Percentiles rank a stretch among this genome's conserved stretches.
phyloP scores from a whole-genome alignment of 2,113 vertebrate genomes.

The Apodemus sylvaticus region DNA sequence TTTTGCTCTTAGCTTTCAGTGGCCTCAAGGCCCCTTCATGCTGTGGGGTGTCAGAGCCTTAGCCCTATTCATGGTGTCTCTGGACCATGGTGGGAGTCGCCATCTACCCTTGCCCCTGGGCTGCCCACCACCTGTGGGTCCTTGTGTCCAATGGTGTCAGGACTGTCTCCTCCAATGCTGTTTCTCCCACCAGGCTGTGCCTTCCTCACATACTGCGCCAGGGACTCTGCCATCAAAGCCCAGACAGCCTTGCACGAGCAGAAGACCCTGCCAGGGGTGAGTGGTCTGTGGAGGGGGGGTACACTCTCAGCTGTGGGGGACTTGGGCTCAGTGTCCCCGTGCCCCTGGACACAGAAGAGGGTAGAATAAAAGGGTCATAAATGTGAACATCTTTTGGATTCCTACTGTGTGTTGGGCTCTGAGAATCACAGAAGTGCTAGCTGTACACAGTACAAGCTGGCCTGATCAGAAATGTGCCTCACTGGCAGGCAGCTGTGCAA shows the following conservation, averaged over 20 bases:
- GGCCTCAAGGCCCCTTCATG: not conserved
- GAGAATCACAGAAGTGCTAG: not conserved
- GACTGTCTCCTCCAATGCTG: not conserved
- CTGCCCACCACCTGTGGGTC: not conserved
- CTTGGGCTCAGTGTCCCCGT: not conserved
- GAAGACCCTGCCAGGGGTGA: conserved; percentile 99
- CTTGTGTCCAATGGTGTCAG: not conserved
- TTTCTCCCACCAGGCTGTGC: conserved; percentile 92
- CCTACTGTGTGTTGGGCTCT: not conserved
- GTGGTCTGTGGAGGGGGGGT: conserved; percentile 65
- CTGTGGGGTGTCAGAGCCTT: not conserved
- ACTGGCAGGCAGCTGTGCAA: not conserved
- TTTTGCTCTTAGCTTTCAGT: not conserved
- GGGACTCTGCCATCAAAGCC: conserved; percentile 98
- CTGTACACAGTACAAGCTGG: not conserved
- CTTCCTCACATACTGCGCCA: conserved; percentile 98
- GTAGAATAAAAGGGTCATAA: not conserved
- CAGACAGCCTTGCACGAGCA: conserved; percentile 98
- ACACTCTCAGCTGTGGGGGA: not conserved
- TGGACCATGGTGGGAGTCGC: not conserved
- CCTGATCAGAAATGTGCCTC: not conserved
- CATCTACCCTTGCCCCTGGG: rapidly evolving
- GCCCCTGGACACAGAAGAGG: not conserved
- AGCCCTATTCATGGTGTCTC: rapidly evolving
- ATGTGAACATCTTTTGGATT: not conserved